Evolutionary conservation across 30 jellyfish, hydroid and myxozoan genomes (phyloP), one percentile per base, ranked within the genome.

Genomic region (Morbakka virulenta): DNA sequence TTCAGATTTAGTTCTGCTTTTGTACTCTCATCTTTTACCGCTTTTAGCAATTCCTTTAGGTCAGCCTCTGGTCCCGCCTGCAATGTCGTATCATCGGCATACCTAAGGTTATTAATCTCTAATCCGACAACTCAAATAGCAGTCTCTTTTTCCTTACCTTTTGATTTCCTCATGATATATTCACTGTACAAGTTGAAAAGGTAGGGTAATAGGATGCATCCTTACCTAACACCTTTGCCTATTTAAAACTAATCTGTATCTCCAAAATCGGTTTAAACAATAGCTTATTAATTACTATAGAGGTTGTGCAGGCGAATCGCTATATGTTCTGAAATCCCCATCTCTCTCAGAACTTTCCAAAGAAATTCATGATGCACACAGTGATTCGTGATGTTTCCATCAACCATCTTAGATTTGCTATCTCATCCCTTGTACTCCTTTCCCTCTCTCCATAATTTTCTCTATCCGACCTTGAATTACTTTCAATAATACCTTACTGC

Each of bases 161-260:
- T 64, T 22, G 62, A 62, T 20, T 27, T 30, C 62, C 79, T 67
- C 66, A 32, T 67, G 26, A 67, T 67, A 20, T 32, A 14, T 67
- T 67, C 79, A 30, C 67, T 32, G 79, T 27, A 67, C 23, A 32
- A n/a, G 79, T 67, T 67, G 79, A 67, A 67, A 28, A 67, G 67
- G 23, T 6, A 34, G 35, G 79, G 79, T 27, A 52, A 12, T 2
- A 52, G 27, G 12, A 50, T 50, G 31, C 72, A 72, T 12, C 72
- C 83, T 26, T 72, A 61, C 20, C 69, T 57, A 29, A 72, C 83
- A 24, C 83, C 83, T 49, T 72, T 72, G 4, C 83, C 52, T 4
- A 72, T 50, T 0, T 41, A 12, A 24, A 72, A 29, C 12, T 14
- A 41, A 25, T 30, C 22, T 26, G 72, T 72, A 53, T 27, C 13